Evolutionary conservation across 2,113 vertebrate species (phyloP), one percentile per base, ranked within the genome.

Genomic region (Pavo muticus): DNA sequence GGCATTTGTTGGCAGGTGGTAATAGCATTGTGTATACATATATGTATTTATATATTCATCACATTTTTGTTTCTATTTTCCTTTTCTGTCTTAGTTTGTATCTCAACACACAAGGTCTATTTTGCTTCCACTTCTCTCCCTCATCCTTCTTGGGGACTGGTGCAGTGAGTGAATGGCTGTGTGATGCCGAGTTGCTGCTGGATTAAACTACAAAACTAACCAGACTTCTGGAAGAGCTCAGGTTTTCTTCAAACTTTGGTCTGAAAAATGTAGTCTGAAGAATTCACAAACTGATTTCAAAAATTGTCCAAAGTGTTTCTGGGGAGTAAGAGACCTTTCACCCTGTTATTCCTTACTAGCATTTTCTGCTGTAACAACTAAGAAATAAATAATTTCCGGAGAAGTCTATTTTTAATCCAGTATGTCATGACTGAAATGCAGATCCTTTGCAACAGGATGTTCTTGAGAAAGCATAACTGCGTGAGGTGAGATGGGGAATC

Each of bases 391-490:
- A 0, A 56, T 44, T 90, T 87, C 63, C 90, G 27, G 25, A 42
- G 52, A 87, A 35, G 64, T 79, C 72, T 83, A 39, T 70, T 92
- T 79, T 48, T 79, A 90, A 70, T 71, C 18, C 57, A 65, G 14
- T 44, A 65, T n/a, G 23, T 69, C 15, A 50, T 83, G 39, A 74
- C 27, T 35, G 48, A 92, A 74, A 70, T 74, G 18, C 24, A 75
- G 56, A 60, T 78, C 27, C 11, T 56, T 65, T 60, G 16, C 56
- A 54, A 75, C 50, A 87, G 63, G 72, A 61, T 56, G 44, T 79
- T 84, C 50, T 65, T 90, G 63, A 61, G 45, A 83, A 87, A 39
- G 72, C 39, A 37, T 72, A 74, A 48, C 25, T 23, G 11, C 25
- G 20, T 67, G 56, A 90, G 40, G 14, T 0, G 0, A 87, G 73